Base-by-base conservation (phyloP, 1,140 invertebrate genomes). In the Aradophagus sp. region DNA sequence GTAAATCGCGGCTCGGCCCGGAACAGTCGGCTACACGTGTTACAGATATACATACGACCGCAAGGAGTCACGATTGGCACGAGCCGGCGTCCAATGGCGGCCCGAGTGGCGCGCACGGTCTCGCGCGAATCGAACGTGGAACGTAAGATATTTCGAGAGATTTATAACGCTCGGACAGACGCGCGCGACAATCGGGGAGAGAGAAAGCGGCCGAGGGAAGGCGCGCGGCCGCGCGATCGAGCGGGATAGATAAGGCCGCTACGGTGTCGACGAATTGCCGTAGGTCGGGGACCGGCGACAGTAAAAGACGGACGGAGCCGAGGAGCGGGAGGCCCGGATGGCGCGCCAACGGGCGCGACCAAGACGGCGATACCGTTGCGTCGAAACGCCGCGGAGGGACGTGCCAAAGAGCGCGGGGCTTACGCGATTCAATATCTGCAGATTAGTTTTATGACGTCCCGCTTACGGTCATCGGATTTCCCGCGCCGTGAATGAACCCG, bases 371-470 rank as follows among this genome's bases (percentile, higher is more conserved):
- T 23, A 23, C 20, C 20, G 20, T 8, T 23, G 4, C 20, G 20
- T 5, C 20, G 8, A 8, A 23, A n/a, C n/a, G 20, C 20, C 20
- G 20, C 20, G 20, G 20, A 35, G 42, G 68, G 63, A 76, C 66
- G 77, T 73, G 62, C 42, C 35, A 56, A 66, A 50, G 52, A 52
- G 62, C 50, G 52, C 42, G 58, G 70, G 75, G 35, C 55, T 80
- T 77, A 74, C 75, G 70, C 72, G 78, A 79, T 72, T 66, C 48
- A 56, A 47, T 68, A 63, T 61, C 62, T 68, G 42, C 20, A 48
- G 65, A 68, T 68, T 68, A 68, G 47, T 68, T 68, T 68, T 61
- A 68, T 53, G 55, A 68, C 44, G 52, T 34, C 20, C 34, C 41
- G 48, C 41, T 47, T 48, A 41, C 55, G 48, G 55, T 59, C 48